phyloP scores from a whole-genome alignment of 2,797 vertebrate genomes.

The Bradypus variegatus region DNA sequence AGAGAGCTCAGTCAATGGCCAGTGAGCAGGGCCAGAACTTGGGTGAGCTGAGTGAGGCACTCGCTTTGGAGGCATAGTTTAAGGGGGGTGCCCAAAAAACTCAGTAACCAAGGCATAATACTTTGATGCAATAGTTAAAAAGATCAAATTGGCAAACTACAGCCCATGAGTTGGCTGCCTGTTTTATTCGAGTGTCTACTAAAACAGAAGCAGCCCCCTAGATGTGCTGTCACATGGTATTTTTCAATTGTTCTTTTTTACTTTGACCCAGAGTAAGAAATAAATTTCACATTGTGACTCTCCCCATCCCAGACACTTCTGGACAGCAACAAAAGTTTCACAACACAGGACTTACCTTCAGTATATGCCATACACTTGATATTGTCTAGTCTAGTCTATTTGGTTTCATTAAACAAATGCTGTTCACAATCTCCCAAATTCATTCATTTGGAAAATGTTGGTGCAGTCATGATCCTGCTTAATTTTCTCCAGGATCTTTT shows the following conservation, averaged over 20 bases:
- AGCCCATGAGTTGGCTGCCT: not conserved
- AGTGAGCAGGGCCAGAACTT: not conserved
- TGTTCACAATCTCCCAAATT: not conserved
- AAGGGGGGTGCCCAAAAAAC: not conserved
- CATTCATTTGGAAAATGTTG: not conserved
- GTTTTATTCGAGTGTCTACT: not conserved
- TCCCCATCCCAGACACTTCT: not conserved
- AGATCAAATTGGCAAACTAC: not conserved
- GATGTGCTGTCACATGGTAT: not conserved
- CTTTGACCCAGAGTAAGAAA: not conserved
- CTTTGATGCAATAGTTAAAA: not conserved
- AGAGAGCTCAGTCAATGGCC: not conserved
- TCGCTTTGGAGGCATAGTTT: not conserved
- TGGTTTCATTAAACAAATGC: not conserved
- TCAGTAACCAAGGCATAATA: not conserved
- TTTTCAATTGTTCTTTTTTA: not conserved
- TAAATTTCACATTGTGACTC: not conserved
- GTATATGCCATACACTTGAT: no score
- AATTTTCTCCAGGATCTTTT: not conserved
- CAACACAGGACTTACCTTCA: not conserved
- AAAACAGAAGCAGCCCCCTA: not conserved
- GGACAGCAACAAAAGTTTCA: not conserved
- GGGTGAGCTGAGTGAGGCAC: not conserved
- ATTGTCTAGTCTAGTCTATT: not conserved
- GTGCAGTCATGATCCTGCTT: not conserved